phyloP scores from a whole-genome alignment of 2,888 invertebrate species.

The Silvanus unidentatus region DNA sequence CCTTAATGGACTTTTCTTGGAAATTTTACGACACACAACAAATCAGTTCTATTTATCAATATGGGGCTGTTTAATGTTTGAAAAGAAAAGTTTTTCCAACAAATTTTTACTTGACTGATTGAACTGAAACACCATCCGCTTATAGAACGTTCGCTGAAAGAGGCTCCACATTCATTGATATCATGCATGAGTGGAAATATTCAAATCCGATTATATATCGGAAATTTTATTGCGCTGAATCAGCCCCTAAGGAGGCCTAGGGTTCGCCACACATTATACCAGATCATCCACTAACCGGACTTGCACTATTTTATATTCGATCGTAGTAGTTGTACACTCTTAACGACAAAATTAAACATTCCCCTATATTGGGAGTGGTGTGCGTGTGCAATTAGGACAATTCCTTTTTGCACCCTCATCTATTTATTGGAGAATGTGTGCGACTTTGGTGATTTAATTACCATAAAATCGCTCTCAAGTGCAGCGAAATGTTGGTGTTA shows the following conservation, averaged over 20 bases:
- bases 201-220: conserved; percentile 21
- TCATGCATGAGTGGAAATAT: conserved; percentile 19
- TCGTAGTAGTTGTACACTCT: conserved; percentile 10
- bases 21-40: too few relatives aligned
- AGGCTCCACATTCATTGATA: too few relatives aligned
- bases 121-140: too few relatives aligned
- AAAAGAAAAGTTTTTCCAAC: too few relatives aligned
- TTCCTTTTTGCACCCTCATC: conserved; percentile 9
- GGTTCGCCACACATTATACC: too few relatives aligned
- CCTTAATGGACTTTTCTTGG: too few relatives aligned
- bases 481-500: conserved; percentile 16
- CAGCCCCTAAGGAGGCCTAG: conserved; percentile 9
- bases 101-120: too few relatives aligned
- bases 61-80: too few relatives aligned
- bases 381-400: conserved; percentile 25
- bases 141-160: too few relatives aligned
- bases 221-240: conserved; percentile 18
- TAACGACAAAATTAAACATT: conserved; percentile 24
- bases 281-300: too few relatives aligned
- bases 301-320: conserved; percentile 13
- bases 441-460: conserved; percentile 27
- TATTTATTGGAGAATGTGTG: conserved; percentile 18
- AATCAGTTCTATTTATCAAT: too few relatives aligned
- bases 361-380: conserved; percentile 16
- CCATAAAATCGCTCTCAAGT: conserved; percentile 27